phyloP scores from a whole-genome alignment of 2,888 invertebrate genomes.

The Beris chalybata region DNA sequence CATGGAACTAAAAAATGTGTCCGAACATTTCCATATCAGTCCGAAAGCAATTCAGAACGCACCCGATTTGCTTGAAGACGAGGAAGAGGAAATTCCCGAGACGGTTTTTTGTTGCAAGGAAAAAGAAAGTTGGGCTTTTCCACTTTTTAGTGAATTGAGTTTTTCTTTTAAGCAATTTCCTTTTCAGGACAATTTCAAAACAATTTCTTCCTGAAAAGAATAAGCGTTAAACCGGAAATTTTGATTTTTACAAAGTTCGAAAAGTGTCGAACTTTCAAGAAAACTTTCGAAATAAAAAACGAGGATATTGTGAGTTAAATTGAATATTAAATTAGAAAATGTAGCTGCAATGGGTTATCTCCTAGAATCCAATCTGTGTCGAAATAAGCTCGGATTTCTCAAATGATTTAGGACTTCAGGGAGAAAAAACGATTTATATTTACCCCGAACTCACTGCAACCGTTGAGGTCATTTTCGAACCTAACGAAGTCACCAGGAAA shows the following conservation, averaged over 20 bases:
- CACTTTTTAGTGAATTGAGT: too few species aligned
- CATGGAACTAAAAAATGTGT: too few species aligned
- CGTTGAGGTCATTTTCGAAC: constrained; percentile 9
- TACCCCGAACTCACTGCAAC: not conserved
- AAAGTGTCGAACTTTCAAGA: constrained; percentile 5
- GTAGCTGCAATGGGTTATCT: not conserved
- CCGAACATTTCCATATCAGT: not conserved
- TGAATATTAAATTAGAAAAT: not conserved
- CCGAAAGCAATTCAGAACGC: constrained; percentile 2
- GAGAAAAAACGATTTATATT: not conserved
- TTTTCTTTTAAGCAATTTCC: not conserved
- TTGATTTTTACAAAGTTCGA: constrained; percentile 13
- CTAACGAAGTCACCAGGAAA: not conserved
- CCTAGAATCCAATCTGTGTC: not conserved
- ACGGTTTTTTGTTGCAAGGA: constrained; percentile 27
- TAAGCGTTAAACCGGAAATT: constrained; percentile 12
- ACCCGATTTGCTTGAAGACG: not conserved
- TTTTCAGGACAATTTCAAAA: constrained; percentile 21
- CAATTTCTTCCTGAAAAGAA: not conserved
- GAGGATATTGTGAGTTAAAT: constrained; percentile 24
- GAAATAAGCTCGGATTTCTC: constrained; percentile 14
- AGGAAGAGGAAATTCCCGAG: not conserved
- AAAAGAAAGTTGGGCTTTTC: constrained; percentile 25
- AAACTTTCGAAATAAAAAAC: constrained; percentile 26
- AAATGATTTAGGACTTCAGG: not conserved